A percentile compares a stretch with the other conserved stretches of the same genome.
phyloP scores from a whole-genome alignment of 2,888 invertebrate species.

The Stenurella melanura region DNA sequence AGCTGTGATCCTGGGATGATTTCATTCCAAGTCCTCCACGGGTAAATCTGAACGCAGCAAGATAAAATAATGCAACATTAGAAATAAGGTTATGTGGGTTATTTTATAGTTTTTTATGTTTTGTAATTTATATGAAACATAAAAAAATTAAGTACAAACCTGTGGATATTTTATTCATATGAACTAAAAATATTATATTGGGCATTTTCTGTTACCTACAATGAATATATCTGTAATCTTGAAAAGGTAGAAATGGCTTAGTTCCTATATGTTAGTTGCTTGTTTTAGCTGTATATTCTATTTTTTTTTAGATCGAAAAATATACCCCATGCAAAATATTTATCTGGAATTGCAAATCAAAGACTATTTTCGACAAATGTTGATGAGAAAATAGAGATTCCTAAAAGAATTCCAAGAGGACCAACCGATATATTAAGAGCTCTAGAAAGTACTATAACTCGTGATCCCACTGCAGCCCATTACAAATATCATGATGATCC shows the following conservation, averaged over 20 bases:
- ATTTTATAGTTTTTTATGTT: too few relatives aligned
- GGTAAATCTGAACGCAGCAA: too few relatives aligned
- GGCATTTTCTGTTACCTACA: not conserved
- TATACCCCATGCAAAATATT: not conserved
- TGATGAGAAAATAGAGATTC: constrained; percentile 76
- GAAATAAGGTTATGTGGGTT: too few relatives aligned
- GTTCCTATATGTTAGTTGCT: not conserved
- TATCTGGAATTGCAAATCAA: constrained; percentile 6
- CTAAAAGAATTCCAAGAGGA: constrained; percentile 82
- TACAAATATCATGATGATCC: constrained; percentile 96
- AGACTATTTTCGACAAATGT: constrained; percentile 42
- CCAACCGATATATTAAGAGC: constrained; percentile 90
- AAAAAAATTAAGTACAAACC: too few relatives aligned
- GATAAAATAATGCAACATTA: too few relatives aligned
- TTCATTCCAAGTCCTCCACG: too few relatives aligned
- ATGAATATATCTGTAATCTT: not conserved
- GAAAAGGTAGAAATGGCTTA: not conserved
- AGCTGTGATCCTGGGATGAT: too few relatives aligned
- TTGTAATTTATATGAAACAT: too few relatives aligned
- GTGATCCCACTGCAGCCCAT: constrained; percentile 89
- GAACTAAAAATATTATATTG: too few relatives aligned
- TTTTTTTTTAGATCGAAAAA: not conserved
- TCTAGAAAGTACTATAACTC: constrained; percentile 82
- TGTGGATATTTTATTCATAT: too few relatives aligned
- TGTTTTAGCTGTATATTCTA: not conserved